Percentiles rank a stretch among this genome's conserved stretches.
These are phyloP conservation scores for Amphiprion clarkii DNA, from an alignment of 2,797 vertebrate genomes.

Conservation along the genomic window DNA sequence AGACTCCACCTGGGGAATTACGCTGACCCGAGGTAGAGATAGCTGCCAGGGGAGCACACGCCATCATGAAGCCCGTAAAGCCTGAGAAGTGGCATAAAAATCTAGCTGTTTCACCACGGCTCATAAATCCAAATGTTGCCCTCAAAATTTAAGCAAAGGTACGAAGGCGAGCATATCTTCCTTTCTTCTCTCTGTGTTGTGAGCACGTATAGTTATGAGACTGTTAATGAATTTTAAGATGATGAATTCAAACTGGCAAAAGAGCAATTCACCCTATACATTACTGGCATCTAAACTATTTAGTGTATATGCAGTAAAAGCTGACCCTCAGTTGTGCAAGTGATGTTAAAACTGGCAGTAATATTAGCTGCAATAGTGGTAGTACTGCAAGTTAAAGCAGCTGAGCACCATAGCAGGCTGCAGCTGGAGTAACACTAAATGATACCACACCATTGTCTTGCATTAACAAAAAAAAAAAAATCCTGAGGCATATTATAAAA, in stretches of 20 bases:
- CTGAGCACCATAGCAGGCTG: background rate
- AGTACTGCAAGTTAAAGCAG: slow-evolving; percentile 2
- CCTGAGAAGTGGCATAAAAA: slow-evolving; percentile 52
- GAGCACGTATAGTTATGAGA: background rate
- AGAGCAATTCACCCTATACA: background rate
- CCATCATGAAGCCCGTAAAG: slow-evolving; percentile 34
- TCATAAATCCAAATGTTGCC: slow-evolving; percentile 17
- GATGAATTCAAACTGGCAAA: background rate
- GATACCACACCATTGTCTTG: background rate
- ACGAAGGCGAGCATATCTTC: background rate
- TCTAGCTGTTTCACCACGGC: background rate
- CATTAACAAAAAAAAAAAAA: slow-evolving; percentile 6
- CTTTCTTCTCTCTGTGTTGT: background rate
- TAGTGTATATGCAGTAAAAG: background rate
- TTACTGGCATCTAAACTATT: too few relatives aligned
- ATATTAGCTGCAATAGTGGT: background rate
- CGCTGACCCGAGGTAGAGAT: slow-evolving; percentile 31
- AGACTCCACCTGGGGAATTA: slow-evolving; percentile 37
- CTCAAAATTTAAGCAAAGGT: background rate
- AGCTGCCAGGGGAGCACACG: slow-evolving; percentile 23
- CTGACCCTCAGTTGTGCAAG: background rate
- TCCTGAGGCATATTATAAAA: too few relatives aligned
- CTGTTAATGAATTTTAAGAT: background rate
- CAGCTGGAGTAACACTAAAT: background rate
- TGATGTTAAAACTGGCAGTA: background rate